Conservation (phyloP, 2,888 invertebrate species). For the Tethea ocularis region DNA sequence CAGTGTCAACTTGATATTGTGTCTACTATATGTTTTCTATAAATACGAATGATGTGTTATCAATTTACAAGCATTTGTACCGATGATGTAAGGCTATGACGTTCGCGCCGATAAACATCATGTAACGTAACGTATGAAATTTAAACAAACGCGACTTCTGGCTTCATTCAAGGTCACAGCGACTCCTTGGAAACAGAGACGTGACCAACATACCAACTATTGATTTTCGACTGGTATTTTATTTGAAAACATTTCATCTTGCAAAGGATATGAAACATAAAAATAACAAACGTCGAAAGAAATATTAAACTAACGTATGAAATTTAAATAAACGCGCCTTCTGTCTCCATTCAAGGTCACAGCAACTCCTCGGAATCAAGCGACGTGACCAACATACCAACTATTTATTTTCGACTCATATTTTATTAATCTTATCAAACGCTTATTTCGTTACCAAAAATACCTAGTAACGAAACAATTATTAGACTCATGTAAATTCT, state of each 20-base stretch:
- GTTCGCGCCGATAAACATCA: slow-evolving; percentile 32
- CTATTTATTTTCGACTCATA: slow-evolving; percentile 21
- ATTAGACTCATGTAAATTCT: not conserved
- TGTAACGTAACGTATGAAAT: slow-evolving; percentile 29
- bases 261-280: too few species aligned
- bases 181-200: slow-evolving; percentile 42
- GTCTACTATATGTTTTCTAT: slow-evolving; percentile 21
- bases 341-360: slow-evolving; percentile 50
- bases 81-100: slow-evolving; percentile 43
- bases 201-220: slow-evolving; percentile 22
- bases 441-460: too few species aligned
- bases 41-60: slow-evolving; percentile 33
- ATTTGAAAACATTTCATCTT: too few species aligned
- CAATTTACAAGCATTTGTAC: slow-evolving; percentile 10
- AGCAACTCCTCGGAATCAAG: slow-evolving; percentile 41
- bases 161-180: slow-evolving; percentile 50
- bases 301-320: too few species aligned
- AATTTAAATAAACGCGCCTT: slow-evolving; percentile 31
- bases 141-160: slow-evolving; percentile 28
- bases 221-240: slow-evolving; percentile 19
- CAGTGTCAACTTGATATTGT: too few species aligned
- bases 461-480: too few species aligned
- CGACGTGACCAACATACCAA: slow-evolving; percentile 26
- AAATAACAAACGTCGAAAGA: too few species aligned
- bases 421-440: too few species aligned